Evolutionary conservation across 2,888 invertebrate genomes (phyloP).

Genomic region (Glaucopsyche alexis): DNA sequence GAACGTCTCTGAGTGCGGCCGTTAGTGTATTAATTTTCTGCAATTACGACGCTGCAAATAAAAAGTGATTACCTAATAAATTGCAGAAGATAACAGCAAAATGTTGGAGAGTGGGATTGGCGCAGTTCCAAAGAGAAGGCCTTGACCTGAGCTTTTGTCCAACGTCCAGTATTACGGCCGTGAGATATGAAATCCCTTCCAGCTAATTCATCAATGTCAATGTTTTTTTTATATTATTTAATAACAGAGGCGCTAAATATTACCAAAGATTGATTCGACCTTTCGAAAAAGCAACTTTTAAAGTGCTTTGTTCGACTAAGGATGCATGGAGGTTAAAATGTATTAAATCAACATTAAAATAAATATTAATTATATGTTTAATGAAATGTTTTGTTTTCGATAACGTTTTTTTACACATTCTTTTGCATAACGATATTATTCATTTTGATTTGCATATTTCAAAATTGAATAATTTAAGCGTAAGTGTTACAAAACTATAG

Average conservation of each 20-base stretch:
- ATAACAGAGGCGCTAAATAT: slow-evolving; percentile 16
- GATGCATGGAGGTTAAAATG: background rate
- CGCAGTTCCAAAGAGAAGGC: slow-evolving; percentile 50
- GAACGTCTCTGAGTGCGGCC: too few relatives aligned
- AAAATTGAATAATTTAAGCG: background rate
- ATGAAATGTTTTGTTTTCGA: background rate
- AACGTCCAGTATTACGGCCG: slow-evolving; percentile 43
- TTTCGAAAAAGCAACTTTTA: background rate
- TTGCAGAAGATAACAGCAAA: slow-evolving; percentile 37
- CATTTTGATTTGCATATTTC: background rate
- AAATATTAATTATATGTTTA: background rate
- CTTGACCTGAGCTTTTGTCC: slow-evolving; percentile 54
- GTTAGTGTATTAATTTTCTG: background rate
- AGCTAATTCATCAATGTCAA: slow-evolving; percentile 43
- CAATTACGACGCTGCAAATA: background rate
- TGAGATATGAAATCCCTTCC: slow-evolving; percentile 42
- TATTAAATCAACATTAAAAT: background rate
- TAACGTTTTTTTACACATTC: background rate
- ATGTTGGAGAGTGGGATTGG: slow-evolving; percentile 43
- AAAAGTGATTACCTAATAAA: slow-evolving; percentile 32
- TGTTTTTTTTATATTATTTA: slow-evolving; percentile 34
- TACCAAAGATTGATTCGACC: slow-evolving; percentile 13
- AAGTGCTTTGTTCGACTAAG: background rate
- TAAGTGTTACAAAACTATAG: background rate
- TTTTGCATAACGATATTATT: background rate